A percentile compares a stretch with the other conserved stretches of the same genome.
Conservation (phyloP, 2,113 vertebrate genomes). For the Stictonetta naevosa region DNA sequence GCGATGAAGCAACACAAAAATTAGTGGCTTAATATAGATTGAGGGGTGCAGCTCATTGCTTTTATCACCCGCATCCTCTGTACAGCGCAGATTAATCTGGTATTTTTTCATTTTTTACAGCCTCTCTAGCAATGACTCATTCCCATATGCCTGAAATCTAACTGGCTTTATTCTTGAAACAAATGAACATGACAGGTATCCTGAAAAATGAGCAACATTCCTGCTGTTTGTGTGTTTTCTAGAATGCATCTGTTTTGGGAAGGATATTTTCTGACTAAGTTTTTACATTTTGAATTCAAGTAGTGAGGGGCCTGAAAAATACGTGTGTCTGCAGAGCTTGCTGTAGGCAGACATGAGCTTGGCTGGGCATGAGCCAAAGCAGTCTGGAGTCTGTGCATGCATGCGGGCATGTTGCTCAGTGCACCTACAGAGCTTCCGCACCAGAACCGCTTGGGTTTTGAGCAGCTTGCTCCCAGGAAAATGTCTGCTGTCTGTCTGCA, state of each 20-base stretch:
- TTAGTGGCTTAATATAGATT: constrained; percentile 17
- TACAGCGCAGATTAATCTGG: neutral
- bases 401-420: neutral
- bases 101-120: constrained; percentile 8
- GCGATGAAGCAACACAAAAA: constrained; percentile 2
- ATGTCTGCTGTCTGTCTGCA: neutral
- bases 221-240: neutral
- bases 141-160: constrained; percentile 50
- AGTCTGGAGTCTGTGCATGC: neutral
- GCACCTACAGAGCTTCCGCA: neutral
- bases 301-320: neutral
- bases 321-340: neutral
- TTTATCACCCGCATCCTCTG: neutral
- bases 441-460: neutral
- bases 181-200: constrained; percentile 32
- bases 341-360: neutral
- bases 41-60: neutral
- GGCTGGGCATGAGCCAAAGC: neutral
- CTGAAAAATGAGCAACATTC: constrained; percentile 33
- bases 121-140: constrained; percentile 48
- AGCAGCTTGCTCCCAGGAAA: neutral
- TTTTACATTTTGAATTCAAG: neutral
- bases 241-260: neutral
- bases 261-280: neutral
- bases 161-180: constrained; percentile 25